A percentile compares a stretch with the other conserved stretches of the same genome.
Conservation (phyloP, 2,888 invertebrate genomes). For the Epinotia brunnichana region DNA sequence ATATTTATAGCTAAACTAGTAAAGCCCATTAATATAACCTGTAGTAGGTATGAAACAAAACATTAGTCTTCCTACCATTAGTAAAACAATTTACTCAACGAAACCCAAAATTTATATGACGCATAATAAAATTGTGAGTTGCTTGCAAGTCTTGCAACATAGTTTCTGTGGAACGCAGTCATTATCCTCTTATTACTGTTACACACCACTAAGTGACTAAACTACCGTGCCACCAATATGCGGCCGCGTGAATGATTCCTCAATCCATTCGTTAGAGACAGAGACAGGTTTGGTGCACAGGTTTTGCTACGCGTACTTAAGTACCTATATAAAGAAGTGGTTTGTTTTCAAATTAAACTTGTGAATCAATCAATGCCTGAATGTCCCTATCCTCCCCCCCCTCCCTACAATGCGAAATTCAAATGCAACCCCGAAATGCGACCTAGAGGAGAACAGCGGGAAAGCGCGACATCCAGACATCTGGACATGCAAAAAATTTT, state of each 20-base stretch:
- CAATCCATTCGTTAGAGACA: slow-evolving; percentile 7
- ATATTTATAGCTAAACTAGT: too few relatives aligned
- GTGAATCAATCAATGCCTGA: not conserved
- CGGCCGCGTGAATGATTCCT: slow-evolving; percentile 14
- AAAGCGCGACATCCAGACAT: too few relatives aligned
- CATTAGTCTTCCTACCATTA: not conserved
- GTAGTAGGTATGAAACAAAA: not conserved
- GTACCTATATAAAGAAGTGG: not conserved
- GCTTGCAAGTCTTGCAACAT: not conserved
- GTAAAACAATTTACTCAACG: slow-evolving; percentile 1
- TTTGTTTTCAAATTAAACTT: not conserved
- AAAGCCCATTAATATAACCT: too few relatives aligned
- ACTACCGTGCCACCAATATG: slow-evolving; percentile 13
- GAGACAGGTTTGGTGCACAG: not conserved
- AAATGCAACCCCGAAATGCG: too few relatives aligned
- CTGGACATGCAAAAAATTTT: too few relatives aligned
- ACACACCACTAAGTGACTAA: slow-evolving; percentile 21
- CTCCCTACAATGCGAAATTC: too few relatives aligned
- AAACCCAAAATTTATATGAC: not conserved
- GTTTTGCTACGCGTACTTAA: not conserved
- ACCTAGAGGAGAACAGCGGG: too few relatives aligned
- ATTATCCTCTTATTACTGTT: not conserved
- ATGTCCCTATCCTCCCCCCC: too few relatives aligned
- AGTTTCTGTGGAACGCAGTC: not conserved
- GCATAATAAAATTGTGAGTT: not conserved